Conservation (phyloP, 64 coral and sea anemone species). For the Astreopora myriophthalma region DNA sequence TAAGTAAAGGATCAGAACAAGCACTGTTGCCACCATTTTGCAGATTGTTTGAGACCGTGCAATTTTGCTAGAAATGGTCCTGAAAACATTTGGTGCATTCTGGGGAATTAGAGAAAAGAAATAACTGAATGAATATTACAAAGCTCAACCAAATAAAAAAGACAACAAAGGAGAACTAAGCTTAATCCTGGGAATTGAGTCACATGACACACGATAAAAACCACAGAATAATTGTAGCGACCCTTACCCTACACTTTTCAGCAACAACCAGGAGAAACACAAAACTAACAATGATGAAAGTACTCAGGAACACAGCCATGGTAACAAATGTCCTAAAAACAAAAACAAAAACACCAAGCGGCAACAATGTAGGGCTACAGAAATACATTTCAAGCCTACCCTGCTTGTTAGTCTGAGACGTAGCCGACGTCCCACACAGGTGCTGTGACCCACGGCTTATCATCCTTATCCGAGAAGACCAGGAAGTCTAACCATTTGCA, state of each 20-base stretch:
- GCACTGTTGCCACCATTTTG: slow-evolving; percentile 74
- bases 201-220: background rate
- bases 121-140: background rate
- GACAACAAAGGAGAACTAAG: background rate
- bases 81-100: slow-evolving; percentile 16
- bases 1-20: slow-evolving; percentile 75
- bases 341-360: background rate
- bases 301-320: background rate
- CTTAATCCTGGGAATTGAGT: background rate
- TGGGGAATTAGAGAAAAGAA: background rate
- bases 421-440: too few relatives aligned
- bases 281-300: background rate
- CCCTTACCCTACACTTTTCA: slow-evolving; percentile 7
- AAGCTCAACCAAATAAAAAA: background rate
- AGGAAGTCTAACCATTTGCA: too few relatives aligned
- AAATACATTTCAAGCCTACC: too few relatives aligned
- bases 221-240: background rate
- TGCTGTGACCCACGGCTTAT: too few relatives aligned
- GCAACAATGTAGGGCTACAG: too few relatives aligned
- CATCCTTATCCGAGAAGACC: too few relatives aligned
- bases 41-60: slow-evolving; percentile 75
- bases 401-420: too few relatives aligned
- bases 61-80: slow-evolving; percentile 60
- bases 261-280: slow-evolving; percentile 15
- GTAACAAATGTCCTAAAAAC: background rate